phyloP scores from a whole-genome alignment of 2,113 vertebrate genomes.

The Mastomys coucha region DNA sequence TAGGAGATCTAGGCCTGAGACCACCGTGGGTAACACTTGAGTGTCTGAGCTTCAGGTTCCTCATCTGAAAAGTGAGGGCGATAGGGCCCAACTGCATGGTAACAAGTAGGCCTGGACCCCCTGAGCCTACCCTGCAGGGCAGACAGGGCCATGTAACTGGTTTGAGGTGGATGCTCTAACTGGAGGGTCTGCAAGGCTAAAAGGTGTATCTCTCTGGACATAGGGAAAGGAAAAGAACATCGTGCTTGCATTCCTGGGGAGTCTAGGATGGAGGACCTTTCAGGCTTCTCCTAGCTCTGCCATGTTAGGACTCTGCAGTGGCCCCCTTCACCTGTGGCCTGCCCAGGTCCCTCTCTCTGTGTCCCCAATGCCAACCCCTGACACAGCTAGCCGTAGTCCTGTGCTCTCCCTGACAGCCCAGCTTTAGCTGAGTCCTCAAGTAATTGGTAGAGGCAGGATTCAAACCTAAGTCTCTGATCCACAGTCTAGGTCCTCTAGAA shows the following conservation, averaged over 20 bases:
- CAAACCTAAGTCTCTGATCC: neutral
- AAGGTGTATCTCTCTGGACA: neutral
- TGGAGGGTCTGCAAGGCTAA: neutral
- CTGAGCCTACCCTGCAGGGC: accelerated
- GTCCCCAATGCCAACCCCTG: neutral
- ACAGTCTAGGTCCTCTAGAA: neutral
- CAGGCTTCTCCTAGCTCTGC: neutral
- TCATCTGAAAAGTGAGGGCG: neutral
- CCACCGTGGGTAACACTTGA: neutral
- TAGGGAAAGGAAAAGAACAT: neutral
- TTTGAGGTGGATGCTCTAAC: neutral
- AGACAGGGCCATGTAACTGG: neutral
- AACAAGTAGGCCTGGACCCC: neutral
- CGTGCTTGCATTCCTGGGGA: neutral
- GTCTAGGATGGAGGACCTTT: neutral
- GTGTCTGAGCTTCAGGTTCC: neutral
- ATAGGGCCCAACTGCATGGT: accelerated
- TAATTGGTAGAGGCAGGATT: neutral
- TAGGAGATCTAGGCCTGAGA: neutral
- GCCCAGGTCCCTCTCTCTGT: neutral
- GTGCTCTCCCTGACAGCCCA: neutral
- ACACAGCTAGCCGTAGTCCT: neutral
- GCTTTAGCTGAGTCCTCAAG: neutral
- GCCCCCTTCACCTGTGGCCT: neutral
- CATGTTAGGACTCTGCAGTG: accelerated